Evolutionary conservation across 2,888 invertebrate genomes (phyloP), one percentile per base, ranked within the genome.

Genomic region (Acanthosepion pharaonis): DNA sequence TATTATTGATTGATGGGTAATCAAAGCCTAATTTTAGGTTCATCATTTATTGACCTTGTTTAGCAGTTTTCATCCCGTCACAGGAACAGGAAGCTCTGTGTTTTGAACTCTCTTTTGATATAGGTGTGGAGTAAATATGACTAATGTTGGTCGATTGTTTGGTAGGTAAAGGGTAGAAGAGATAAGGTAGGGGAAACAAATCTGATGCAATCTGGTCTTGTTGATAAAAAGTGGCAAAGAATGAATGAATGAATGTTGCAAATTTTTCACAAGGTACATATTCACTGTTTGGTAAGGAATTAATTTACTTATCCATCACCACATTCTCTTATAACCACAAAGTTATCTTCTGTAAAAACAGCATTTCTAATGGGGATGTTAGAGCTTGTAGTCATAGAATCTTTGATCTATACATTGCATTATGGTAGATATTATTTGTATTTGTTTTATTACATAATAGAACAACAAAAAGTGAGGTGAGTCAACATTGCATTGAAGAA

Each of bases 1-100:
- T n/a, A n/a, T 78, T 28, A 78, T 78, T 78, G 78, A 78, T n/a
- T 78, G n/a, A 78, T 11, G 1, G n/a, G n/a, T 55, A 55, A 55
- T n/a, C 78, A n/a, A 78, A 78, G 78, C 78, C 78, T 55, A 18
- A 55, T 55, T 55, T 55, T 55, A 78, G 78, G 78, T 78, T 78
- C 78, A 78, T 78, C n/a, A 78, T 78, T 78, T 78, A 78, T 78
- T 78, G n/a, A 78, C 28, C 78, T 78, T 78, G 78, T 78, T 78
- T 78, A n/a, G 28, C 8, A 11, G 78, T n/a, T n/a, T 78, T 78
- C 78, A 78, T n/a, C 78, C 78, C n/a, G 18, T 78, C 78, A 28
- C n/a, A n/a, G 8, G 78, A 78, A 28, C 78, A 78, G 78, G 28
- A 78, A 78, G 78, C 78, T n/a, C n/a, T 78, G 11, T 28, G n/a